Base-by-base conservation (phyloP, 1,140 invertebrate genomes). In the Calliphora vicina region DNA sequence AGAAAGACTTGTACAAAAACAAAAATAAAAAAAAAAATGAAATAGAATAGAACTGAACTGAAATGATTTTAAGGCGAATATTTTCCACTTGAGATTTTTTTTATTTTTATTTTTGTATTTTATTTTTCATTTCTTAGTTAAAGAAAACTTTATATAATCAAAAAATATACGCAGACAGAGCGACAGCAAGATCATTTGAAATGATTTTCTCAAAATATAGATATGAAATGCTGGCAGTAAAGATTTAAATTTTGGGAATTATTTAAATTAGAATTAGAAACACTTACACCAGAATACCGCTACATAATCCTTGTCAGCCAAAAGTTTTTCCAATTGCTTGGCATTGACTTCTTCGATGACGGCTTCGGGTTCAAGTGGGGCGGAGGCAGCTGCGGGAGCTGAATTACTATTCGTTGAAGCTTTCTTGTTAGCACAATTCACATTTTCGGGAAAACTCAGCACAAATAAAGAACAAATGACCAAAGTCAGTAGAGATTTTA, bases 211-310 rank as follows among this genome's bases (percentile, higher is more conserved):
- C 10, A 0, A 35, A 35, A 35, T 8, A 35, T 35, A 35, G n/a
- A n/a, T n/a, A n/a, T n/a, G n/a, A n/a, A n/a, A n/a, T n/a, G n/a
- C n/a, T n/a, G n/a, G n/a, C n/a, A n/a, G n/a, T n/a, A n/a, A n/a
- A n/a, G n/a, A n/a, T 43, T 43, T 43, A 43, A 43, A 43, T n/a
- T n/a, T n/a, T n/a, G n/a, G n/a, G n/a, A n/a, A n/a, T n/a, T n/a
- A n/a, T n/a, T n/a, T 43, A 12, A 43, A 43, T 43, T 43, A 43
- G 42, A 43, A 43, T 43, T 43, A 5, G 45, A 50, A 10, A 50
- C 5, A 90, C 97, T 97, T 96, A 98, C 97, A 97, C 96, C 97
- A 98, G 92, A 96, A 97, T 88, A 98, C 97, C 88, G 97, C 97
- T 89, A 97, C 96, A 93, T 96, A 97, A 92, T 97, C 96, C 93